Percentiles rank a stretch among this genome's conserved stretches.
These are phyloP conservation scores for Peromyscus maniculatus DNA, from an alignment of 2,113 vertebrate species.

Conservation along the genomic window DNA sequence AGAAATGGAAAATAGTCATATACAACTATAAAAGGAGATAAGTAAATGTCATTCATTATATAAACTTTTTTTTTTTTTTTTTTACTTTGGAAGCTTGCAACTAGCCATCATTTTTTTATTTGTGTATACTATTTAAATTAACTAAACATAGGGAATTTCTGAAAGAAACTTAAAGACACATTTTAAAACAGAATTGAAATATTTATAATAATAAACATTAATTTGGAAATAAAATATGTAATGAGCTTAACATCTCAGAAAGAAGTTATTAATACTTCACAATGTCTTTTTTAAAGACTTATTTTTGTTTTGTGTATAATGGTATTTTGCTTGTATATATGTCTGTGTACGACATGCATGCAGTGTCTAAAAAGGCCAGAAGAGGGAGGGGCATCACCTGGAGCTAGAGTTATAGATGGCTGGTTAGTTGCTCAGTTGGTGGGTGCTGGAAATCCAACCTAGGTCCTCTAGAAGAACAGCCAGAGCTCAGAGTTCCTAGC, in stretches of 20 bases:
- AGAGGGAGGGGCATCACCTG: neutral
- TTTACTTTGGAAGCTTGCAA: conserved; percentile 33
- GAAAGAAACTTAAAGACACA: conserved; percentile 29
- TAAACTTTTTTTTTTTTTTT: conserved; percentile 40
- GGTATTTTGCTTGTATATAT: neutral
- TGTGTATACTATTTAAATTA: conserved; percentile 13
- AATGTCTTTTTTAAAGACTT: conserved; percentile 15
- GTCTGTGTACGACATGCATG: too few species aligned
- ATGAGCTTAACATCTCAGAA: conserved; percentile 5
- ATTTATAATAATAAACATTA: neutral
- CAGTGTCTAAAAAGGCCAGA: neutral
- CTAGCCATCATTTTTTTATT: conserved; percentile 2
- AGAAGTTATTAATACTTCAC: neutral
- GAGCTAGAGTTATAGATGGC: neutral
- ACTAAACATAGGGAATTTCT: neutral
- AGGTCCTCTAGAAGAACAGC: too few species aligned
- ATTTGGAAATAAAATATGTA: conserved; percentile 42
- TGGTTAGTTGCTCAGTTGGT: too few species aligned
- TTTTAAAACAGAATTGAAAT: conserved; percentile 32
- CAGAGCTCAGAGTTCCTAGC: neutral
- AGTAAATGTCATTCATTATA: neutral
- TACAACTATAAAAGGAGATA: neutral
- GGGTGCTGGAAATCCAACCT: neutral
- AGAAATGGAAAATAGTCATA: neutral
- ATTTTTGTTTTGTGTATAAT: neutral